These are phyloP conservation scores for Psilanteris sp. DNA, from an alignment of 1,140 invertebrate genomes.

Conservation along the genomic window DNA sequence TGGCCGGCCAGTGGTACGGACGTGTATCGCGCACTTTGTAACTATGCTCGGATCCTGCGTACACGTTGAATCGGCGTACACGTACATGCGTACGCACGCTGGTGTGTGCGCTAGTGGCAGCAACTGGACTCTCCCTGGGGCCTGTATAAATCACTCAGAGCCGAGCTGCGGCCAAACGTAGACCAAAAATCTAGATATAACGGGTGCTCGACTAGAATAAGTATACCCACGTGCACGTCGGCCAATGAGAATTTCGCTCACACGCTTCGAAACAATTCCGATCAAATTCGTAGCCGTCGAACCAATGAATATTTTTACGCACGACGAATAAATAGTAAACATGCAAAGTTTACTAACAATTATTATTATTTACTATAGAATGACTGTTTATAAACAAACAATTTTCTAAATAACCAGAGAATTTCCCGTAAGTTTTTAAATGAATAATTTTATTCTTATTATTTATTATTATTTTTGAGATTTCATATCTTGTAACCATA, in stretches of 20 bases:
- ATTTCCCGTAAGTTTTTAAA: too few relatives aligned
- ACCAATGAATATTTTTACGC: too few relatives aligned
- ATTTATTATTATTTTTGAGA: too few relatives aligned
- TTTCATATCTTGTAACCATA: too few relatives aligned
- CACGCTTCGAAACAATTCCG: too few relatives aligned
- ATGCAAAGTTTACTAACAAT: too few relatives aligned
- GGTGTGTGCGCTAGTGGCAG: constrained; percentile 46
- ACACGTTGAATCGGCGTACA: constrained; percentile 7
- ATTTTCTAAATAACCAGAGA: too few relatives aligned
- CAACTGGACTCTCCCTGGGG: constrained; percentile 71
- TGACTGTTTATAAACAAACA: too few relatives aligned
- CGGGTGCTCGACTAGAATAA: constrained; percentile 54
- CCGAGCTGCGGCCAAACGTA: constrained; percentile 56
- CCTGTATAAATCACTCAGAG: constrained; percentile 71
- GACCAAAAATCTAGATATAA: constrained; percentile 70
- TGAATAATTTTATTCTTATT: too few relatives aligned
- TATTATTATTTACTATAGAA: too few relatives aligned
- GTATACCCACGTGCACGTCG: constrained; percentile 6
- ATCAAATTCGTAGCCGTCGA: too few relatives aligned
- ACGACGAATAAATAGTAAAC: too few relatives aligned
- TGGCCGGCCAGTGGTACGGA: constrained; percentile 28
- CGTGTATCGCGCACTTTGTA: constrained; percentile 25
- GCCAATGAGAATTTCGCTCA: not conserved
- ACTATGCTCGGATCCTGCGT: constrained; percentile 21
- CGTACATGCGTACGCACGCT: constrained; percentile 10